A percentile compares a stretch with the other conserved stretches of the same genome.
Conservation (phyloP, 2,888 invertebrate species). For the Steinernema scapterisci region DNA sequence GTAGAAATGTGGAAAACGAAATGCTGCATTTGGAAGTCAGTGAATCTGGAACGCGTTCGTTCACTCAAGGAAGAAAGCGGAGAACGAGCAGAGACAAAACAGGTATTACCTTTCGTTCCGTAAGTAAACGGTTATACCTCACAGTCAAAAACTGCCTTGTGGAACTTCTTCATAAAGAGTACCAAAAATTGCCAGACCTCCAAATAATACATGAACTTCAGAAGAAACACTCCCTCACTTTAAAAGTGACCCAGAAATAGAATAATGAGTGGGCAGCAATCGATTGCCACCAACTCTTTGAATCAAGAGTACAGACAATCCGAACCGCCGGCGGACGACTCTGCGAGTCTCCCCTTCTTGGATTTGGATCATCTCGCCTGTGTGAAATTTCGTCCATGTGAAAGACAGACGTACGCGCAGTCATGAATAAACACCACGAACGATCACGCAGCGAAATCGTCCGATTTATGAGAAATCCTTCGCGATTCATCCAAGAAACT, state of each 20-base stretch:
- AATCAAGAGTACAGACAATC: constrained; percentile 22
- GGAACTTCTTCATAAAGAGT: too few relatives aligned
- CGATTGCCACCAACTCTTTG: constrained; percentile 21
- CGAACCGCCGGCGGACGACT: background rate
- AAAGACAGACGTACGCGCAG: background rate
- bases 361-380: constrained; percentile 24
- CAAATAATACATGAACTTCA: too few relatives aligned
- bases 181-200: too few relatives aligned
- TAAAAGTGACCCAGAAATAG: constrained; percentile 19
- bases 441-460: background rate
- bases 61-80: too few relatives aligned
- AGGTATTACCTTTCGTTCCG: too few relatives aligned
- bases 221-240: too few relatives aligned
- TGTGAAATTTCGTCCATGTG: background rate
- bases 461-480: constrained; percentile 1
- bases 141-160: too few relatives aligned
- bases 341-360: background rate
- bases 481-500: background rate
- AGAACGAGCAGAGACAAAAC: too few relatives aligned
- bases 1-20: too few relatives aligned
- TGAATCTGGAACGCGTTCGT: too few relatives aligned
- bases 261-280: constrained; percentile 8
- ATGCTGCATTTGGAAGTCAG: too few relatives aligned
- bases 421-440: background rate
- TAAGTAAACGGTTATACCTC: too few relatives aligned